Percentiles rank a stretch among this genome's conserved stretches.
phyloP scores from a whole-genome alignment of 2,113 vertebrate species.

The Channa argus region DNA sequence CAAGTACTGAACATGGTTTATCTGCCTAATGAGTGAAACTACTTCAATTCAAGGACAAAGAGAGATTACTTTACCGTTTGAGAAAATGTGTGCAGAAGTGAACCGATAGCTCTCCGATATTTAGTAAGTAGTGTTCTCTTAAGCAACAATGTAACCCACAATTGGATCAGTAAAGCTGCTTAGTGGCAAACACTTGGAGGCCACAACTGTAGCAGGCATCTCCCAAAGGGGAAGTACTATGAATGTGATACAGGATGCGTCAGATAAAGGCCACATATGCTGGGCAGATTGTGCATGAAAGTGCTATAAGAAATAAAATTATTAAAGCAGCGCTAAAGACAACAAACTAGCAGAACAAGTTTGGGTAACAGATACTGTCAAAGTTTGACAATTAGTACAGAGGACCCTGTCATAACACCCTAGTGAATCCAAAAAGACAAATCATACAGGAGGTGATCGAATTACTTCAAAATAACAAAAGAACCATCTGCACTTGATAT shows the following conservation, averaged over 20 bases:
- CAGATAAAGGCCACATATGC: slow-evolving; percentile 34
- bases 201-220: slow-evolving; percentile 2
- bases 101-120: not conserved
- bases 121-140: slow-evolving; percentile 1
- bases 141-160: slow-evolving; percentile 8
- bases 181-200: not conserved
- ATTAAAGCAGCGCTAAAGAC: not conserved
- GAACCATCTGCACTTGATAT: slow-evolving; percentile 13
- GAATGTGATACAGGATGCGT: slow-evolving; percentile 16
- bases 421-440: slow-evolving; percentile 34
- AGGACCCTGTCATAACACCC: slow-evolving; percentile 39
- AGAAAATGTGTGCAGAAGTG: not conserved
- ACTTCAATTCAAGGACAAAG: not conserved
- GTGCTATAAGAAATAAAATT: slow-evolving; percentile 5
- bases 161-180: slow-evolving; percentile 5
- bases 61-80: not conserved
- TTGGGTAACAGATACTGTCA: slow-evolving; percentile 42
- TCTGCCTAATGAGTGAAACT: not conserved
- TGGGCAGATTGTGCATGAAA: slow-evolving; percentile 26
- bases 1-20: not conserved
- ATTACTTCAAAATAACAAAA: slow-evolving; percentile 51
- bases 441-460: slow-evolving; percentile 35
- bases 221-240: slow-evolving; percentile 18
- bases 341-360: slow-evolving; percentile 45
- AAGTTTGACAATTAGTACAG: slow-evolving; percentile 37